Base-by-base conservation (phyloP, 2,797 vertebrate species). In the Cryptoprocta ferox region DNA sequence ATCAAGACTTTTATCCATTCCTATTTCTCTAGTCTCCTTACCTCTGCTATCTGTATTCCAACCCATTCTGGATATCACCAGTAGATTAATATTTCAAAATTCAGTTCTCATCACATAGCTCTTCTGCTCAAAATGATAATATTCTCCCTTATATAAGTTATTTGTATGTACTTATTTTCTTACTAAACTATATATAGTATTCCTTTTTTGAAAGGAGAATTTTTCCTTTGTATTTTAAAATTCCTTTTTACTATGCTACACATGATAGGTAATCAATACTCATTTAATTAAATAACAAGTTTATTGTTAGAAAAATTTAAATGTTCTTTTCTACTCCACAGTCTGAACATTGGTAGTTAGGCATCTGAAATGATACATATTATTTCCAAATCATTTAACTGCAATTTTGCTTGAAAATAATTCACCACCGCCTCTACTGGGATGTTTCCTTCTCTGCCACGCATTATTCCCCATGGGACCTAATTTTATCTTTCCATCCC, bases 261-360 rank as follows among this genome's bases (percentile, higher is more conserved):
- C n/a, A 50, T 87, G 45, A 75, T 16, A 95, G 68, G n/a, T 37
- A 80, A 86, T 73, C 32, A 66, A n/a, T 91, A 90, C 53, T 95
- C 30, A 81, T 30, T 84, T 78, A 76, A 82, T 16, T 79, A 39
- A 93, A 79, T 90, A 79, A 94, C n/a, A 76, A 75, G 14, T 81
- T 91, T n/a, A 91, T 65, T 82, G n/a, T 82, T 89, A 82, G 65
- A 96, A 92, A 75, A 68, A 11, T n/a, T 78, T 85, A 73, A 87
- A 61, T 80, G 3, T 45, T 82, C 15, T 78, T 87, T 96, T 81
- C 75, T 50, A 50, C 13, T 87, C 50, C 13, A 24, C 26, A 53
- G 9, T 86, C 63, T 76, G 59, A 92, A 65, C 21, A 73, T 37
- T 89, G 82, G 26, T 32, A 50, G 9, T 71, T 65, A 39, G 85